Percentiles rank a stretch among this genome's conserved stretches.
Conservation (phyloP, 92 coral and sea anemone genomes). For the Actinernus sp. region DNA sequence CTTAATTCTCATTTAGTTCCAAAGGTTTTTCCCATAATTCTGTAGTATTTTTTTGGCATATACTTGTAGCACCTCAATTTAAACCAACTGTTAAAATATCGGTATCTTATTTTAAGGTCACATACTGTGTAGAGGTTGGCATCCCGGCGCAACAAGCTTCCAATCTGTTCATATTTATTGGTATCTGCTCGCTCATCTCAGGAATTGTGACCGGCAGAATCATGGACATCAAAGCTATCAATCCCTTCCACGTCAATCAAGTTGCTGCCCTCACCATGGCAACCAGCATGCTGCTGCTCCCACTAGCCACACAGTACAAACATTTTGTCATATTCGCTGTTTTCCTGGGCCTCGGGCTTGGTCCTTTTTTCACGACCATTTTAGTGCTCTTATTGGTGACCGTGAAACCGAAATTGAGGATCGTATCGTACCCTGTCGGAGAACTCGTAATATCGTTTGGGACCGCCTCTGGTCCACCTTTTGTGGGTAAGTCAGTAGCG, state of each 20-base stretch:
- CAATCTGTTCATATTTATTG: conserved; percentile 19
- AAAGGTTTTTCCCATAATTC: no score
- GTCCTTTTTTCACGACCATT: conserved; percentile 7
- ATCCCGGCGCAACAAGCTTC: conserved; percentile 10
- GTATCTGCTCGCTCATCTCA: conserved; percentile 8
- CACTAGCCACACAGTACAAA: conserved; percentile 5
- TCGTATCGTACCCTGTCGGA: conserved; percentile 14
- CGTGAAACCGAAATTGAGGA: conserved; percentile 1
- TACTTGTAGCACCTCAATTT: not conserved
- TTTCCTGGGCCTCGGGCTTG: conserved; percentile 16
- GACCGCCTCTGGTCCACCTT: conserved; percentile 15
- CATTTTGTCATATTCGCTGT: conserved; percentile 22
- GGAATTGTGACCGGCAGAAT: conserved; percentile 14
- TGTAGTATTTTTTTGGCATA: no score
- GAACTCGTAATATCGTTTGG: conserved; percentile 12
- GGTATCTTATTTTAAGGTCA: conserved; percentile 1
- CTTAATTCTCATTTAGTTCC: no score
- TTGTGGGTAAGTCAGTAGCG: conserved; percentile 17
- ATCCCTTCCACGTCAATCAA: conserved; percentile 27
- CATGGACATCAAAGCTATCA: conserved; percentile 9
- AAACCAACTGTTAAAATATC: no score
- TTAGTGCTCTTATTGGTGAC: conserved; percentile 11
- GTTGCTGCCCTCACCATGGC: conserved; percentile 25
- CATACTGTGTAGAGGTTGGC: conserved; percentile 18
- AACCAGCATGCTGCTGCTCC: conserved; percentile 11